Evolutionary conservation across 2,888 invertebrate species (phyloP).

Genomic region (Zhuqinia jingwanae): DNA sequence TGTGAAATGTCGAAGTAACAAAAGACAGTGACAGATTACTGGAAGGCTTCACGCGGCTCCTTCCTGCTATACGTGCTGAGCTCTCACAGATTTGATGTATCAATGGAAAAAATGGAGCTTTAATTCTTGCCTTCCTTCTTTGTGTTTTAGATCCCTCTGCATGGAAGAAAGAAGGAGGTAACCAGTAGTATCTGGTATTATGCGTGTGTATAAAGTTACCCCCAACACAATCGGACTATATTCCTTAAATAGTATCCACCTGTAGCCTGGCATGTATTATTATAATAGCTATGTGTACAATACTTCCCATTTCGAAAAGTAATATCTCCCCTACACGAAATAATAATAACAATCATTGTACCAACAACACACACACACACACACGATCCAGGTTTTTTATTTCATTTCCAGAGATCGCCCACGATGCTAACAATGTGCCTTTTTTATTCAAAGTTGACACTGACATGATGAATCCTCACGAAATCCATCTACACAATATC

Average conservation of each 20-base stretch:
- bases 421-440: constrained; percentile 58
- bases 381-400: constrained; percentile 6
- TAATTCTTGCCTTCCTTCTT: constrained; percentile 39
- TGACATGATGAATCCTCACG: constrained; percentile 64
- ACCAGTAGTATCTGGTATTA: constrained; percentile 7
- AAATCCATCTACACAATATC: constrained; percentile 41
- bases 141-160: not conserved
- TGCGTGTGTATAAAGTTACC: not conserved
- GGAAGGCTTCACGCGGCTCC: constrained; percentile 66
- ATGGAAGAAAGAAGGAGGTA: not conserved
- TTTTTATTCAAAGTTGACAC: constrained; percentile 39
- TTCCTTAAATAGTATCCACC: not conserved
- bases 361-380: no score
- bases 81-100: constrained; percentile 58
- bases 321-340: not conserved
- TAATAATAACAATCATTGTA: not conserved
- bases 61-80: constrained; percentile 64
- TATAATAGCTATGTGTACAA: not conserved
- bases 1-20: constrained; percentile 71
- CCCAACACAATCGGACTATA: constrained; percentile 14
- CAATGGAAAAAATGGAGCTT: constrained; percentile 58
- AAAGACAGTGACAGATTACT: constrained; percentile 72
- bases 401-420: constrained; percentile 59
- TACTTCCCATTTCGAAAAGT: not conserved
- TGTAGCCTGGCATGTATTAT: not conserved